phyloP scores from a whole-genome alignment of 2,888 invertebrate genomes.

The Erynnis tages region DNA sequence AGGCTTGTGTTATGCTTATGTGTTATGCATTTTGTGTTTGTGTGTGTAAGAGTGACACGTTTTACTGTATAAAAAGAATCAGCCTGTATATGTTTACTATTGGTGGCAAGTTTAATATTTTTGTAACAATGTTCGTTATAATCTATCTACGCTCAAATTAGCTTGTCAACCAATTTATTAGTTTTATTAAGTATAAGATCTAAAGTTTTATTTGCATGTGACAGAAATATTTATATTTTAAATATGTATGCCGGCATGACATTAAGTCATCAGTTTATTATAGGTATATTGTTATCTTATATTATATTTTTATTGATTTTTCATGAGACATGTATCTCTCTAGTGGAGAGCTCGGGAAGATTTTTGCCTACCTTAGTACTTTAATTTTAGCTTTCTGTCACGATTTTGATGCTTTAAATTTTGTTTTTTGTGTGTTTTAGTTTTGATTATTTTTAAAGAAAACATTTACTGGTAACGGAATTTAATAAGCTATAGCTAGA shows the following conservation, averaged over 20 bases:
- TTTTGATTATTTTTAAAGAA: constrained; percentile 7
- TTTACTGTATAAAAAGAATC: constrained; percentile 5
- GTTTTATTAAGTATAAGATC: constrained; percentile 1
- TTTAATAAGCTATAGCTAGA: constrained; percentile 19
- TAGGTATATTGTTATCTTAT: constrained; percentile 42
- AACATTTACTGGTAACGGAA: constrained; percentile 22
- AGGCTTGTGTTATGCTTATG: constrained; percentile 34
- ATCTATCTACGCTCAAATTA: constrained; percentile 21
- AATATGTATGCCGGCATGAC: constrained; percentile 71
- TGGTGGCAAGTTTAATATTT: constrained; percentile 26
- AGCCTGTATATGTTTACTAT: constrained; percentile 29
- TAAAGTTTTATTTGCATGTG: constrained; percentile 58
- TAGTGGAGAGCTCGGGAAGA: constrained; percentile 81
- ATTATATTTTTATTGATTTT: constrained; percentile 46
- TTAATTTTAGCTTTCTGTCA: constrained; percentile 67
- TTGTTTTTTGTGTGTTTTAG: constrained; percentile 17
- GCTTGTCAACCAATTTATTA: constrained; percentile 15
- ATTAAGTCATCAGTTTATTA: constrained; percentile 49
- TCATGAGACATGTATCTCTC: constrained; percentile 61
- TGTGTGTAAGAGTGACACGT: not conserved
- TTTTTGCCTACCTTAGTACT: constrained; percentile 43
- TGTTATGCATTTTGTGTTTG: constrained; percentile 25
- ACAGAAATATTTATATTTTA: constrained; percentile 55
- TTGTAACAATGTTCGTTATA: constrained; percentile 11
- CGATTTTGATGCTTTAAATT: constrained; percentile 55